Evolutionary conservation across 1,140 invertebrate genomes (phyloP), one percentile per base, ranked within the genome.

Genomic region (Wiebesia pumilae): DNA sequence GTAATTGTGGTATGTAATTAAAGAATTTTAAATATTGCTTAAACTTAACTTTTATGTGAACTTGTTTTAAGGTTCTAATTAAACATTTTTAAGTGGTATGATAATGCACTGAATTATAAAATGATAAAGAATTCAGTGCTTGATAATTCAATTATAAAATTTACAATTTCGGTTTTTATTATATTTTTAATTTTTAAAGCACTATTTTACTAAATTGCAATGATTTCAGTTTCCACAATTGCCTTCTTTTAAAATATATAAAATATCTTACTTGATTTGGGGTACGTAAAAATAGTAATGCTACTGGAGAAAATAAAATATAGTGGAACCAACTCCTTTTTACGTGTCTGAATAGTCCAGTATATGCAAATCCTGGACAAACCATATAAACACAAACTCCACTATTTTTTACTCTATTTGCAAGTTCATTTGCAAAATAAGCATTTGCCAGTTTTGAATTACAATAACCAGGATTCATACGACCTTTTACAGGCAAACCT

Each of bases 351-450:
- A 95, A 97, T 87, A 97, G 93, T 83, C 96, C 95, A 1, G 97
- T 98, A 84, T 97, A 97, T 35, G 97, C 97, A 91, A 98, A 97
- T 43, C 98, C 98, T 35, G 98, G 98, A 90, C 97, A 97, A 78
- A 97, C 95, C 62, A 95, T 95, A 90, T 97, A 96, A 7, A 97
- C 96, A 87, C 95, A 95, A 19, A 98, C 94, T 62, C 95, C 95
- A 51, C 92, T 93, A 38, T 94, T 94, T 90, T 95, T 91, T 10
- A 95, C 90, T 87, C 94, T 94, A 71, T 94, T 95, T 0, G 96
- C 94, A 80, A 97, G 91, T 83, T 96, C 95, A 71, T 92, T 92
- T 1, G 94, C 95, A 91, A 97, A 97, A 88, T 97, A 96, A 6
- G 95, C 94, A 90, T 97, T 97, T 87, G 96, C 96, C 71, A 98